A percentile compares a stretch with the other conserved stretches of the same genome.
Evolutionary conservation across 2,888 invertebrate genomes (phyloP).

Genomic region (Leptopilina drosophilae): DNA sequence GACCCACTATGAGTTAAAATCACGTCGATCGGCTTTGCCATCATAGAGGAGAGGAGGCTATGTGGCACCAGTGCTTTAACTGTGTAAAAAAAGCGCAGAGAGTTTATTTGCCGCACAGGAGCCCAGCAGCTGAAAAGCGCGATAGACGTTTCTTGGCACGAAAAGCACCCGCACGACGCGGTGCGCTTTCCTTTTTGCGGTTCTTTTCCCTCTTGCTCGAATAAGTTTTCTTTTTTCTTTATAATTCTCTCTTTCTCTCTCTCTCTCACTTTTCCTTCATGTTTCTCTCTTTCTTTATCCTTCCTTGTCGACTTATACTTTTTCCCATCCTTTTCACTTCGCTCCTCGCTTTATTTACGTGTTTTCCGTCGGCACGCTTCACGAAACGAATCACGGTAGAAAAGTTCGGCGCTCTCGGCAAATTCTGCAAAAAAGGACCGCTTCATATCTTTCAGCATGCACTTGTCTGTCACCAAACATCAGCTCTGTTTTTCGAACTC

Average conservation of each 20-base stretch:
- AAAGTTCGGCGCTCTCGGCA: constrained; percentile 40
- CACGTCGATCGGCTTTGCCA: constrained; percentile 54
- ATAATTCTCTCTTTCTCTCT: constrained; percentile 46
- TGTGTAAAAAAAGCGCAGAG: constrained; percentile 49
- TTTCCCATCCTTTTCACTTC: constrained; percentile 46
- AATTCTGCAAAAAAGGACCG: constrained; percentile 36
- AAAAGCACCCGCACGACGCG: constrained; percentile 45
- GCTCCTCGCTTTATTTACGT: constrained; percentile 54
- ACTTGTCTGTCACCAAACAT: constrained; percentile 29
- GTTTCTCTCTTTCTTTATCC: neutral
- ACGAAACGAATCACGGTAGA: constrained; percentile 45
- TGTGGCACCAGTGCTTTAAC: constrained; percentile 39
- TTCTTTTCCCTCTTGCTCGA: constrained; percentile 57
- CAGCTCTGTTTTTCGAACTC: constrained; percentile 25
- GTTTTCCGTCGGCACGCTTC: constrained; percentile 53
- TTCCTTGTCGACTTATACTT: constrained; percentile 41
- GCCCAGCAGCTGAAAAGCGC: constrained; percentile 55
- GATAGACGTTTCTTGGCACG: constrained; percentile 61
- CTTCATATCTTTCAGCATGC: constrained; percentile 37
- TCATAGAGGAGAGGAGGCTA: neutral
- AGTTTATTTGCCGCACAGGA: constrained; percentile 53
- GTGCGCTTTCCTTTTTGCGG: constrained; percentile 59
- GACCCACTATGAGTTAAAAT: constrained; percentile 53
- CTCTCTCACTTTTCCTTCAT: constrained; percentile 37
- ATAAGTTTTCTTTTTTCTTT: constrained; percentile 57